Evolutionary conservation across 2,113 vertebrate species (phyloP).

Genomic region (Chlorocebus sabaeus): DNA sequence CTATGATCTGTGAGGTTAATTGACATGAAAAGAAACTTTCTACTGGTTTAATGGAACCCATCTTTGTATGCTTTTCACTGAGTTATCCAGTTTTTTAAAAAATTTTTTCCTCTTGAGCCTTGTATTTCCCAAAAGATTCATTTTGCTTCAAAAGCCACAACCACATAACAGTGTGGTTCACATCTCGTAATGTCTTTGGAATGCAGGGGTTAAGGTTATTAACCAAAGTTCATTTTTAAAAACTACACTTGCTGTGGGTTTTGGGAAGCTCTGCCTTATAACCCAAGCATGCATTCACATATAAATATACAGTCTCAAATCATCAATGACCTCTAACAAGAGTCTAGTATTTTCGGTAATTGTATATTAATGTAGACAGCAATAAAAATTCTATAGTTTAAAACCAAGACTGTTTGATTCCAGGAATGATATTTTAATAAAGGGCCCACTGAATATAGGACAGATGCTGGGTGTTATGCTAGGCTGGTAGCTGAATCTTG

Average conservation of each 20-base stretch:
- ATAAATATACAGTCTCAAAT: background rate
- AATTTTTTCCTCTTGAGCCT: slow-evolving; percentile 8
- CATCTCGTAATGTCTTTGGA: slow-evolving; percentile 28
- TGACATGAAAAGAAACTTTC: slow-evolving; percentile 71
- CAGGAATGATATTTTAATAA: slow-evolving; percentile 76
- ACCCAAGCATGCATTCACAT: slow-evolving; percentile 30
- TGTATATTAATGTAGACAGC: slow-evolving; percentile 45
- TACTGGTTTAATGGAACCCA: slow-evolving; percentile 42
- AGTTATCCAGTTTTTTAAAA: slow-evolving; percentile 13
- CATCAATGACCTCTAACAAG: slow-evolving; percentile 58
- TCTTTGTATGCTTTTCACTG: slow-evolving; percentile 48
- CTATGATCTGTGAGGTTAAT: slow-evolving; percentile 75
- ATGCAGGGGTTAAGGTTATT: background rate
- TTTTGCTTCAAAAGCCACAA: slow-evolving; percentile 40
- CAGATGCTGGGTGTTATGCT: slow-evolving; percentile 79
- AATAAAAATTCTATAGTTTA: slow-evolving; percentile 75
- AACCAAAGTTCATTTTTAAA: slow-evolving; percentile 33
- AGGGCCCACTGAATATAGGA: slow-evolving; percentile 63
- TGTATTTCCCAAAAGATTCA: slow-evolving; percentile 28
- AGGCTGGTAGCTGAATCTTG: slow-evolving; percentile 77
- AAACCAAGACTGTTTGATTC: slow-evolving; percentile 70
- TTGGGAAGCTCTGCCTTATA: slow-evolving; percentile 5
- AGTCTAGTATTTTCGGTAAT: slow-evolving; percentile 67
- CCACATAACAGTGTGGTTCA: background rate
- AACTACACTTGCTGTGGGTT: background rate